Base-by-base conservation (phyloP, 2,113 vertebrate species). In the Coregonus clupeaformis region DNA sequence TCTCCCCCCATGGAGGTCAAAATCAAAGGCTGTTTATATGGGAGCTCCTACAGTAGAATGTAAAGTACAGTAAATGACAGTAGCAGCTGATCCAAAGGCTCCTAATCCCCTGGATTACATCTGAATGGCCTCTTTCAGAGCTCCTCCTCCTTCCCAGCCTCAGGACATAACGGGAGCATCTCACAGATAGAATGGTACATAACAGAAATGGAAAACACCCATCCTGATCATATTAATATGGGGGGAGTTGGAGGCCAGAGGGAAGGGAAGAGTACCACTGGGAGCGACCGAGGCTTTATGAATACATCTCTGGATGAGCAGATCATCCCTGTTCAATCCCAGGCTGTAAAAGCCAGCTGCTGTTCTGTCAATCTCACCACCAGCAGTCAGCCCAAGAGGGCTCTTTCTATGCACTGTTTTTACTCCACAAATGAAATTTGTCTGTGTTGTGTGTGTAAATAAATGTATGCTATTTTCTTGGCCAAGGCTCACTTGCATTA, bases 101-200 rank as follows among this genome's bases (percentile, higher is more conserved):
- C 29, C 52, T 86, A 82, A 88, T 83, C 87, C 83, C 55, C 68
- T 32, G 81, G 85, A 87, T 89, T 85, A 84, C 0, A 79, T 77
- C 52, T 75, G 78, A 88, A 87, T 81, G 78, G 69, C 27, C 64
- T 74, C 85, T 75, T 86, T 87, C 84, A 86, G 55, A 45, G 18
- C 29, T 12, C 63, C 78, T 77, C 75, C 80, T 85, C 77, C 71
- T 81, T 85, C 86, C 79, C 88, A 85, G 79, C 73, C n/a, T 20
- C 27, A 4, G 36, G 36, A 42, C 36, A 42, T 11, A 42, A 42
- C 36, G 2, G 5, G 29, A 72, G 71, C 77, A 71, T 80, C 77
- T 68, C 55, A 52, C 67, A 42, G 36, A 42, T 42, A 42, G 9
- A 42, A 11, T 42, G 36, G 76, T 1, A 82, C 55, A 52, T 11